phyloP scores from a whole-genome alignment of 1,140 invertebrate genomes.

The Nasonia longicornis region DNA sequence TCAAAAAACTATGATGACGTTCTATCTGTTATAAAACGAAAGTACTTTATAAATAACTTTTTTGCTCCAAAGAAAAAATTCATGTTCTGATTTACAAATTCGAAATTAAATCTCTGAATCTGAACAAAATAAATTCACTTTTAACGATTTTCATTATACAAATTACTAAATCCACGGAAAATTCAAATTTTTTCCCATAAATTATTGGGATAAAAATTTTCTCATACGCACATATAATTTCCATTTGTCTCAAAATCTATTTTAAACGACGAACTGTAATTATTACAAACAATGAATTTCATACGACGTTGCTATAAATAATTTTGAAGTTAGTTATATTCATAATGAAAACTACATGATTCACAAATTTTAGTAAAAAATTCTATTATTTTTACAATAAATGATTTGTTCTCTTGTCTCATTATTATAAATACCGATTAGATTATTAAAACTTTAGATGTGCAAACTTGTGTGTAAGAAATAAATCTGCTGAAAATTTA shows the following conservation, averaged over 20 bases:
- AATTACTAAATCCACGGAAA: no score
- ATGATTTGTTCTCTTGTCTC: no score
- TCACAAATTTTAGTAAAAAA: background rate
- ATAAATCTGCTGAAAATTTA: background rate
- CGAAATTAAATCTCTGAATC: background rate
- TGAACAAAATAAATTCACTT: background rate
- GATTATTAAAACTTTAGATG: background rate
- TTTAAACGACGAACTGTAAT: background rate
- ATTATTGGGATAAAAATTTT: background rate
- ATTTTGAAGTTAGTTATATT: background rate
- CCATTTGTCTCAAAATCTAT: background rate
- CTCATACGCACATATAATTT: background rate
- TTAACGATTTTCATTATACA: background rate
- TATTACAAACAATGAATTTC: constrained; percentile 13
- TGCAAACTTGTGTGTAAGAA: background rate
- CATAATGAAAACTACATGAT: background rate
- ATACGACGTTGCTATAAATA: background rate
- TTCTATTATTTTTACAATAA: no score
- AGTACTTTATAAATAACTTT: background rate
- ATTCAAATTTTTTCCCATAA: no score
- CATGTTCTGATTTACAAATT: background rate
- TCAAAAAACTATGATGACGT: constrained; percentile 25
- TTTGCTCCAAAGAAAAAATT: background rate
- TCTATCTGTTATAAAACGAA: background rate
- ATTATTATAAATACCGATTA: background rate